These are phyloP conservation scores for Schrankia costaestrigalis DNA, from an alignment of 2,888 invertebrate genomes.

Conservation along the genomic window DNA sequence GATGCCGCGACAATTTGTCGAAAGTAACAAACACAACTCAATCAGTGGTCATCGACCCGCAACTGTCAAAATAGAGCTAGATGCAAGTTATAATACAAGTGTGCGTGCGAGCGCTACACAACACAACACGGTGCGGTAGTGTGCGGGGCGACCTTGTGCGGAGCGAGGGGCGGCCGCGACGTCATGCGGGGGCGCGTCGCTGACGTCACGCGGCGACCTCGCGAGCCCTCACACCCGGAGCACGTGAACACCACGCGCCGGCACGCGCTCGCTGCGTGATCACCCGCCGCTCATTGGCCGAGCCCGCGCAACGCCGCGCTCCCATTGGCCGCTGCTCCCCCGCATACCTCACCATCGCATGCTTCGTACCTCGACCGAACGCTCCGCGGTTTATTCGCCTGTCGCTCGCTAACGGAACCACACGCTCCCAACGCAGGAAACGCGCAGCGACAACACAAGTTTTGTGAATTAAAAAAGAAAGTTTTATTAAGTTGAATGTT, in stretches of 20 bases:
- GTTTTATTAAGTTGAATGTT: constrained; percentile 65
- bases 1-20: constrained; percentile 6
- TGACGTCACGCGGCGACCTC: constrained; percentile 81
- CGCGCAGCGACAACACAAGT: constrained; percentile 59
- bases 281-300: constrained; percentile 81
- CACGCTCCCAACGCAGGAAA: constrained; percentile 60
- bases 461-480: constrained; percentile 75
- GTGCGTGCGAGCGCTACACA: constrained; percentile 30
- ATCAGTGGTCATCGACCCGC: constrained; percentile 48
- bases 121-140: constrained; percentile 45
- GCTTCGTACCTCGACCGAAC: constrained; percentile 70
- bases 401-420: constrained; percentile 64
- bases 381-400: constrained; percentile 76
- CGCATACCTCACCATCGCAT: constrained; percentile 84
- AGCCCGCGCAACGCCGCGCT: constrained; percentile 85
- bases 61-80: constrained; percentile 52
- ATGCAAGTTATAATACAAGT: constrained; percentile 41
- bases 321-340: constrained; percentile 81
- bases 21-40: constrained; percentile 20
- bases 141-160: constrained; percentile 62
- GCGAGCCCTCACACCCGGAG: constrained; percentile 84
- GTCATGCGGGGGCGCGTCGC: constrained; percentile 80
- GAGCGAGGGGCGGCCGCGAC: constrained; percentile 59
- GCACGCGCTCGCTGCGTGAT: constrained; percentile 90
- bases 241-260: constrained; percentile 92